Evolutionary conservation across 2,797 vertebrate genomes (phyloP).

Genomic region (Myotis vivesi): DNA sequence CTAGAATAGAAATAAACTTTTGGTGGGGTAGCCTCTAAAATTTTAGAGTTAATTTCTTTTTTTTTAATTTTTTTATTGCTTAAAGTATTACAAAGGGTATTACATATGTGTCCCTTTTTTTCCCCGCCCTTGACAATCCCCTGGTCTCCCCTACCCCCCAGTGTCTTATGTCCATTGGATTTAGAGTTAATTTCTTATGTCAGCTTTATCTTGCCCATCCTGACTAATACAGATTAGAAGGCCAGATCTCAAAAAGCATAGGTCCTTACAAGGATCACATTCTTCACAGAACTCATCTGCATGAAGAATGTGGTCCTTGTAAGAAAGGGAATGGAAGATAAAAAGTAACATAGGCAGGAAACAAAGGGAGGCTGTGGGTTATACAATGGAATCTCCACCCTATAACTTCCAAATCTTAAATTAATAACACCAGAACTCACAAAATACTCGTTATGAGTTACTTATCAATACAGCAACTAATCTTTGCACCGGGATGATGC

Average conservation of each 20-base stretch:
- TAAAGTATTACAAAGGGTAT: too few relatives aligned
- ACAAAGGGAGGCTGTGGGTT: not conserved
- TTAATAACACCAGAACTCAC: not conserved
- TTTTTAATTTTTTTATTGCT: too few relatives aligned
- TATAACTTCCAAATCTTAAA: not conserved
- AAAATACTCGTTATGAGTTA: not conserved
- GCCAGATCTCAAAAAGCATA: not conserved
- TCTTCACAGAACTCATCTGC: not conserved
- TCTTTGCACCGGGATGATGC: not conserved
- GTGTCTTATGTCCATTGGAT: too few relatives aligned
- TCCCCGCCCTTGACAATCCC: too few relatives aligned
- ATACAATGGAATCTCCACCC: not conserved
- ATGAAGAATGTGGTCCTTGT: not conserved
- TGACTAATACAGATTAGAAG: not conserved
- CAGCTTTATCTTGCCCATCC: not conserved
- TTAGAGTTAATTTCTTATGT: not conserved
- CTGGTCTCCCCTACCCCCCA: too few relatives aligned
- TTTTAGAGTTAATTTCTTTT: slow-evolving; percentile 25
- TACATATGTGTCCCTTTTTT: too few relatives aligned
- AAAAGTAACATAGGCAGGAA: not conserved
- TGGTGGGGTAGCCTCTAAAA: not conserved
- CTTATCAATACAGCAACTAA: not conserved
- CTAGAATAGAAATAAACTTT: not conserved
- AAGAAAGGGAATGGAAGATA: not conserved
- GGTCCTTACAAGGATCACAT: not conserved